Percentiles rank a stretch among this genome's conserved stretches.
Evolutionary conservation across 2,113 vertebrate species (phyloP).

Genomic region (Notothenia coriiceps): DNA sequence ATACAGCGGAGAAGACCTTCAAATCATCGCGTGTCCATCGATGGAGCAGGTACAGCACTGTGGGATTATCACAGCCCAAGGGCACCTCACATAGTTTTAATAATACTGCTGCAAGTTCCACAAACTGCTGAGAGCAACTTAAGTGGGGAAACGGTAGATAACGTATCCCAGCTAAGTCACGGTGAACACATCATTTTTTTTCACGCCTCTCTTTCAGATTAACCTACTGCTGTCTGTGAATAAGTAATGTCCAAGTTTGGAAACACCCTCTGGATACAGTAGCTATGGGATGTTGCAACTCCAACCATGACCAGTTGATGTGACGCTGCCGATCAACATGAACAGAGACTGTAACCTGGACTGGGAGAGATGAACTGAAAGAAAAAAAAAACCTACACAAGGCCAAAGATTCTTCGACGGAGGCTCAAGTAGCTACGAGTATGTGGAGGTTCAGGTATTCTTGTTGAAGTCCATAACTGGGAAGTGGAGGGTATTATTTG

Average conservation of each 20-base stretch:
- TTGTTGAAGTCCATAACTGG: slow-evolving; percentile 16
- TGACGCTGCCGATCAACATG: slow-evolving; percentile 40
- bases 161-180: slow-evolving; percentile 43
- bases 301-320: slow-evolving; percentile 43
- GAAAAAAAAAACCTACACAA: slow-evolving; percentile 27
- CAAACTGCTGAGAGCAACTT: slow-evolving; percentile 57
- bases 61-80: slow-evolving; percentile 39
- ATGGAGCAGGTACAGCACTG: slow-evolving; percentile 91
- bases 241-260: slow-evolving; percentile 83
- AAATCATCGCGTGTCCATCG: slow-evolving; percentile 95
- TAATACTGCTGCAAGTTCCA: slow-evolving; percentile 43
- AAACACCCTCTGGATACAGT: slow-evolving; percentile 25
- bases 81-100: slow-evolving; percentile 56
- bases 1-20: slow-evolving; percentile 93
- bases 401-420: slow-evolving; percentile 63
- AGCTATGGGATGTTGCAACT: slow-evolving; percentile 37
- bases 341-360: slow-evolving; percentile 41
- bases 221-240: slow-evolving; percentile 91
- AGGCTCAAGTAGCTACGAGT: slow-evolving; percentile 22
- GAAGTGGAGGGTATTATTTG: slow-evolving; percentile 23
- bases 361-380: slow-evolving; percentile 12
- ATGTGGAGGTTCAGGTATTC: slow-evolving; percentile 40
- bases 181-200: slow-evolving; percentile 42
- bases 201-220: slow-evolving; percentile 86
- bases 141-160: slow-evolving; percentile 40